Evolutionary conservation across 2,888 invertebrate genomes (phyloP).

Genomic region (Amiota communis): DNA sequence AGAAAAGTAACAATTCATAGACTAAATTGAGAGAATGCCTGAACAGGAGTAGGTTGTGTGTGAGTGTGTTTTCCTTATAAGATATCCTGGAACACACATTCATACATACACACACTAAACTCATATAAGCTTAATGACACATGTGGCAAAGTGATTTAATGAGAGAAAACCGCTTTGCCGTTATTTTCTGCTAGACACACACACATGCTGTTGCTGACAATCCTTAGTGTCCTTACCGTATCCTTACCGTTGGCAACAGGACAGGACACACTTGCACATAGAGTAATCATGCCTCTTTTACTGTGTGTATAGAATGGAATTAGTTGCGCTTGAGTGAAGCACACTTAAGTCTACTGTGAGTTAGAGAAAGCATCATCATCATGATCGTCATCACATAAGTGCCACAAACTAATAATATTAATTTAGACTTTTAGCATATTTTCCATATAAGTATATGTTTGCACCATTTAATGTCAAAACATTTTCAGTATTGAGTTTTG

Average conservation of each 20-base stretch:
- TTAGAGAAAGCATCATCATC: not conserved
- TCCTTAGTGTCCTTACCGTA: too few relatives aligned
- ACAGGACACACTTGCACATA: too few relatives aligned
- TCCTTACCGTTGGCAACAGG: too few relatives aligned
- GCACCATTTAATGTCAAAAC: too few relatives aligned
- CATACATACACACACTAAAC: constrained; percentile 52
- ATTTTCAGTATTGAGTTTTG: too few relatives aligned
- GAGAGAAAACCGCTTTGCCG: constrained; percentile 12
- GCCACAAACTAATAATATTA: constrained; percentile 49
- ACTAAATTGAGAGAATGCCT: not conserved
- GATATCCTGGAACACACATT: constrained; percentile 29
- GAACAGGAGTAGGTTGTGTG: not conserved
- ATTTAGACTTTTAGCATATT: constrained; percentile 39
- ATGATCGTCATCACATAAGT: constrained; percentile 24
- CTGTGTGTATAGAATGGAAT: not conserved
- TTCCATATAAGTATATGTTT: not conserved
- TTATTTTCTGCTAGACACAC: not conserved
- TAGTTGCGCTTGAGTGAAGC: constrained; percentile 18
- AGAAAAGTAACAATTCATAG: constrained; percentile 40
- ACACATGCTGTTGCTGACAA: not conserved
- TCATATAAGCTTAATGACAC: not conserved
- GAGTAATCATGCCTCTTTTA: too few relatives aligned
- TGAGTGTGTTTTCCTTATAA: not conserved
- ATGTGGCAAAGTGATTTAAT: constrained; percentile 16
- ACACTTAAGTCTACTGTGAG: constrained; percentile 1